phyloP scores from a whole-genome alignment of 2,797 vertebrate genomes.

The Salarias fasciatus region DNA sequence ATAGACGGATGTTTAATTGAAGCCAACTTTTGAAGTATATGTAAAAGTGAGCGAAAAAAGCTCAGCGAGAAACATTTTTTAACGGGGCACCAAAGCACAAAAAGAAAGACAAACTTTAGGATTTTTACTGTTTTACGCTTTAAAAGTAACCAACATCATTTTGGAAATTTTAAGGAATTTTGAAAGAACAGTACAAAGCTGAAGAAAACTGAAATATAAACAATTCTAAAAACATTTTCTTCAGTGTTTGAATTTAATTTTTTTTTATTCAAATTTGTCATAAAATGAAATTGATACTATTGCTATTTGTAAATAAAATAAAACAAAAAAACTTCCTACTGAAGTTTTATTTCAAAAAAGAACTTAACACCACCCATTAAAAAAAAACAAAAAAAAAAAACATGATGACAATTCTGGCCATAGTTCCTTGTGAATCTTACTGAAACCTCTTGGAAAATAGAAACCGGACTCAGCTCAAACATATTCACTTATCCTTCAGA shows the following conservation, averaged over 20 bases:
- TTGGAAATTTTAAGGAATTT: no score
- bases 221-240: no score
- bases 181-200: neutral
- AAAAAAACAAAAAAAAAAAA: neutral
- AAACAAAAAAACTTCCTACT: no score
- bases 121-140: no score
- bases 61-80: constrained; percentile 21
- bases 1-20: constrained; percentile 81
- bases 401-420: constrained; percentile 13
- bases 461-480: constrained; percentile 35
- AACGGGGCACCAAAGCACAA: neutral
- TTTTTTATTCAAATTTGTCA: no score
- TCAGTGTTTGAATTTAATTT: no score
- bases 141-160: no score
- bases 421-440: neutral
- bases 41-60: constrained; percentile 43
- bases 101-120: neutral
- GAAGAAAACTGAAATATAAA: neutral
- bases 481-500: constrained; percentile 28
- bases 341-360: no score
- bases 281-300: no score
- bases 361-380: no score
- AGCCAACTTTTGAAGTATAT: constrained; percentile 58
- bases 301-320: no score
- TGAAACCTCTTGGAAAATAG: constrained; percentile 14